Evolutionary conservation across 2,888 invertebrate genomes (phyloP).

Genomic region (Ptycholaimellus sp.): DNA sequence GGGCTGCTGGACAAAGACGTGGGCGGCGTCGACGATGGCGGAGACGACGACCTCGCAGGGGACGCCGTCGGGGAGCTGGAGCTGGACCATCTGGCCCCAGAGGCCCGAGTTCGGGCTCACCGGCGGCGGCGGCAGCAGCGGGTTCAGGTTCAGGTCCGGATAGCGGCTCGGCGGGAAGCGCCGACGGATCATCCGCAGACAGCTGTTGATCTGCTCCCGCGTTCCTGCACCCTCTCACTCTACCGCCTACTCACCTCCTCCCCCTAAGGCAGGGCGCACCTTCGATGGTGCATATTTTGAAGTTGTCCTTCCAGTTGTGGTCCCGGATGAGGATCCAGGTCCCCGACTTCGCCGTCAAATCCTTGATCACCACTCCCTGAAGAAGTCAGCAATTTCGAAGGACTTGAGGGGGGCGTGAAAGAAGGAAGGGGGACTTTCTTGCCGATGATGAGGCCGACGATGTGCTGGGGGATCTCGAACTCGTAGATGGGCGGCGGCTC

Average conservation of each 20-base stretch:
- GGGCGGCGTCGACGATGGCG: slow-evolving; percentile 57
- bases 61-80: slow-evolving; percentile 65
- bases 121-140: slow-evolving; percentile 20
- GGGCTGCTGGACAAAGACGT: slow-evolving; percentile 79
- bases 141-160: slow-evolving; percentile 20
- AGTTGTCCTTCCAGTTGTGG: slow-evolving; percentile 1
- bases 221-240: slow-evolving; percentile 1
- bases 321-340: slow-evolving; percentile 4
- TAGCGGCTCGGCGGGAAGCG: slow-evolving; percentile 5
- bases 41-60: slow-evolving; percentile 75
- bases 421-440: slow-evolving; percentile 9
- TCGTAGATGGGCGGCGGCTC: slow-evolving; percentile 19
- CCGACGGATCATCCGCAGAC: slow-evolving; percentile 5
- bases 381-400: too few relatives aligned
- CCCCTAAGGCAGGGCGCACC: slow-evolving; percentile 5
- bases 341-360: slow-evolving; percentile 3
- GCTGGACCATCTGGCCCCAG: slow-evolving; percentile 31
- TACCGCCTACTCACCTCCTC: too few relatives aligned
- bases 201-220: slow-evolving; percentile 3
- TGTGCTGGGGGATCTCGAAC: slow-evolving; percentile 24
- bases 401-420: too few relatives aligned
- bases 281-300: slow-evolving; percentile 22
- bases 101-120: slow-evolving; percentile 7
- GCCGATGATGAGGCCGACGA: slow-evolving; percentile 24
- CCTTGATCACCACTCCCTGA: too few relatives aligned